These are phyloP conservation scores for Myanophis thanlyinensis DNA, from an alignment of 2,113 vertebrate genomes.

Conservation along the genomic window DNA sequence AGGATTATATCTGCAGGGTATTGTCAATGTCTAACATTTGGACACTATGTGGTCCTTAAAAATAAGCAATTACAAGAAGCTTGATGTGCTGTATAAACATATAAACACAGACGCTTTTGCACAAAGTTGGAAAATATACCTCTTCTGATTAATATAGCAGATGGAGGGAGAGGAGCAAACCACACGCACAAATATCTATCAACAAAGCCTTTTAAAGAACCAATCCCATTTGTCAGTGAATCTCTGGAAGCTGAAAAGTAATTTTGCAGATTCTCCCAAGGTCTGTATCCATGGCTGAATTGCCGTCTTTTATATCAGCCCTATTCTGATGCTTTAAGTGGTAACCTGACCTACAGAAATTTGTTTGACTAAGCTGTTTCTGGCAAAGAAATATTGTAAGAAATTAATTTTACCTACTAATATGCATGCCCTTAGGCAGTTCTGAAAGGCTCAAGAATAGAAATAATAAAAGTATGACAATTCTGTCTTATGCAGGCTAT, in stretches of 20 bases:
- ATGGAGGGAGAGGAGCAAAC: background rate
- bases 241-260: background rate
- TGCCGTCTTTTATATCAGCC: background rate
- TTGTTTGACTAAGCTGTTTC: background rate
- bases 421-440: background rate
- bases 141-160: background rate
- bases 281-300: background rate
- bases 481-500: background rate
- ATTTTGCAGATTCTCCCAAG: background rate
- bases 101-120: background rate
- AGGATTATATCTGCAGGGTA: conserved; percentile 47
- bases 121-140: conserved; percentile 21
- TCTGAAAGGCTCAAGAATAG: background rate
- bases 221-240: background rate
- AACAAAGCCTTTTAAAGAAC: background rate
- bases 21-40: conserved; percentile 29
- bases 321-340: background rate
- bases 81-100: conserved; percentile 42
- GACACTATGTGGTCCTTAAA: conserved; percentile 39
- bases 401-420: background rate
- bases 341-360: background rate
- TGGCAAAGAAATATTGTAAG: background rate
- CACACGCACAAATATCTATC: background rate
- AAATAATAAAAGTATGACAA: background rate
- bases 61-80: conserved; percentile 52